Percentiles rank a stretch among this genome's conserved stretches.
These are phyloP conservation scores for Caenorhabditis sp. DNA, from an alignment of 2,888 invertebrate genomes.

Conservation along the genomic window DNA sequence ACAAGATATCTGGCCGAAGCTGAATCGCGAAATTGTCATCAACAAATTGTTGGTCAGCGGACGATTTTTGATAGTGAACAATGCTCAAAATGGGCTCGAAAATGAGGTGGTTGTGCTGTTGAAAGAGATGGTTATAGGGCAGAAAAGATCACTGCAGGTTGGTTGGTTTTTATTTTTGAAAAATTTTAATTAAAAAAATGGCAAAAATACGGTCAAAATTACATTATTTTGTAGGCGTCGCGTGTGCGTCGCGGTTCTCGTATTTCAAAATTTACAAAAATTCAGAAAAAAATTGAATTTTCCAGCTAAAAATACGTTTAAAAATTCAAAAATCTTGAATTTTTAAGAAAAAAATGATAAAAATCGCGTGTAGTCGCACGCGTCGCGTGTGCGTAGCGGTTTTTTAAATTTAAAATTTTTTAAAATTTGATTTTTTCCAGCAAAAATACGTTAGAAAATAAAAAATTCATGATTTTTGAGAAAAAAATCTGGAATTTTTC, in stretches of 20 bases:
- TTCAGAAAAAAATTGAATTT: neutral
- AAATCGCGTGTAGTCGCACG: too few relatives aligned
- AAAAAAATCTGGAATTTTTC: too few relatives aligned
- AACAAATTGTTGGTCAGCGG: conserved; percentile 54
- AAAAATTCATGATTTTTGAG: too few relatives aligned
- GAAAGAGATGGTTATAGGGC: conserved; percentile 28
- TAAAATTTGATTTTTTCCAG: too few relatives aligned
- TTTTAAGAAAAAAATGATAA: too few relatives aligned
- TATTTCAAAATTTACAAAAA: too few relatives aligned
- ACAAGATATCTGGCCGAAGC: conserved; percentile 25
- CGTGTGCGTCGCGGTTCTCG: too few relatives aligned
- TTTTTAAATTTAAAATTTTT: too few relatives aligned
- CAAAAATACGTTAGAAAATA: too few relatives aligned
- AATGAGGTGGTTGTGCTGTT: conserved; percentile 41
- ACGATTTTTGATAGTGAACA: conserved; percentile 57
- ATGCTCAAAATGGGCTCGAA: conserved; percentile 27
- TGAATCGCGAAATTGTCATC: conserved; percentile 23
- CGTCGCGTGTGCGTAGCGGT: too few relatives aligned
- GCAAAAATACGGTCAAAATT: too few relatives aligned
- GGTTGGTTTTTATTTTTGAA: neutral
- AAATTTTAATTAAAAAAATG: neutral
- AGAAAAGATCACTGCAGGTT: neutral
- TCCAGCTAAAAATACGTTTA: neutral
- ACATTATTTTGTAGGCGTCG: too few relatives aligned
- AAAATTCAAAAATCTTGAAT: neutral